Evolutionary conservation across 2,888 invertebrate species (phyloP).

Genomic region (Bombylius major): DNA sequence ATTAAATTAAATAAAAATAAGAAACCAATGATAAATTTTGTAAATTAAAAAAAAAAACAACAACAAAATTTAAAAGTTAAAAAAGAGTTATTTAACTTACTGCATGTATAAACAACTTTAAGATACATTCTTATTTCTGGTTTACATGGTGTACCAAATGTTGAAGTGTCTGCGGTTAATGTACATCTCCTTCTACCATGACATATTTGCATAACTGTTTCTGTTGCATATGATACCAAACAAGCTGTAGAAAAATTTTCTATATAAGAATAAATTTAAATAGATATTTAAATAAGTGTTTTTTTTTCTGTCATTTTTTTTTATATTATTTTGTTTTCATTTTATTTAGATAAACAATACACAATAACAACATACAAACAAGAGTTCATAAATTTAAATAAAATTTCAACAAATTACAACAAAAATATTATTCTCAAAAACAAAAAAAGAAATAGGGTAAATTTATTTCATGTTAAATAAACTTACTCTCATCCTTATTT

Average conservation of each 20-base stretch:
- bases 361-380: no score
- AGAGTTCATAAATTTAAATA: no score
- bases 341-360: no score
- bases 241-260: conserved; percentile 51
- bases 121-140: conserved; percentile 69
- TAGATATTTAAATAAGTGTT: no score
- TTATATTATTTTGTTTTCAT: no score
- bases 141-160: conserved; percentile 72
- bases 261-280: not conserved
- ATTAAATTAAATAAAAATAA: not conserved
- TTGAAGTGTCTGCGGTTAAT: conserved; percentile 64
- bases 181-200: conserved; percentile 72
- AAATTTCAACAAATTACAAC: no score
- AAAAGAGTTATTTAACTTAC: conserved; percentile 42
- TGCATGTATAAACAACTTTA: conserved; percentile 78
- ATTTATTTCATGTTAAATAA: not conserved
- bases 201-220: conserved; percentile 77
- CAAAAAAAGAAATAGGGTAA: no score
- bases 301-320: no score
- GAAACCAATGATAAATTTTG: not conserved
- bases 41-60: not conserved
- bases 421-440: no score
- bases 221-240: conserved; percentile 77
- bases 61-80: not conserved
- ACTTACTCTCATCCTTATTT: conserved; percentile 70